phyloP scores from a whole-genome alignment of 2,113 vertebrate species.

The Salvelinus alpinus region DNA sequence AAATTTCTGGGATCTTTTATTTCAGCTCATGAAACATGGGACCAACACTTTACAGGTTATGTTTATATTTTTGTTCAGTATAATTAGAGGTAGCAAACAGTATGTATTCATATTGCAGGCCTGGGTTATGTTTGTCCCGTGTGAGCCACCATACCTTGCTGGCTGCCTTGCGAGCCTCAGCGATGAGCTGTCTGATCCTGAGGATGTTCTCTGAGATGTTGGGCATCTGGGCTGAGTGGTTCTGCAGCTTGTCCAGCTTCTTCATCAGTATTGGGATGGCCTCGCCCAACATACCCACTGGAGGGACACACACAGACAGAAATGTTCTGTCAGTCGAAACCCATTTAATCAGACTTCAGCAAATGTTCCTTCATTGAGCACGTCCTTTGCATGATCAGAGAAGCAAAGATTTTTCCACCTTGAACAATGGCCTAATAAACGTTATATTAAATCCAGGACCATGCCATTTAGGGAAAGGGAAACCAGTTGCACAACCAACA shows the following conservation, averaged over 20 bases:
- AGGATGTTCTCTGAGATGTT: constrained; percentile 89
- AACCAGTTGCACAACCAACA: too few relatives aligned
- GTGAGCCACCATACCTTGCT: constrained; percentile 80
- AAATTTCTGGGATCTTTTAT: too few relatives aligned
- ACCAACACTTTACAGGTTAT: too few relatives aligned
- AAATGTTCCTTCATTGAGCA: too few relatives aligned
- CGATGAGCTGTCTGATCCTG: constrained; percentile 89
- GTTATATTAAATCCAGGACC: too few relatives aligned
- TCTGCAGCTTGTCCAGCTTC: constrained; percentile 84
- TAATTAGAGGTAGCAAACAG: not conserved
- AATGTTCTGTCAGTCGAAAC: not conserved
- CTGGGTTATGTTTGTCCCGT: not conserved
- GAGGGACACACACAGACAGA: not conserved
- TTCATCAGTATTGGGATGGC: constrained; percentile 84
- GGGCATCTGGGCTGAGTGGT: constrained; percentile 79
- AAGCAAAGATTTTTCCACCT: too few relatives aligned
- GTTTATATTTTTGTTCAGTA: too few relatives aligned
- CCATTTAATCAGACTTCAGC: not conserved
- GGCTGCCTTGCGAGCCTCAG: constrained; percentile 87
- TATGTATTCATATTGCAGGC: not conserved
- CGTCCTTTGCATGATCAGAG: too few relatives aligned
- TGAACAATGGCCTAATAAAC: too few relatives aligned
- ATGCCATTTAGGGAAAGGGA: too few relatives aligned
- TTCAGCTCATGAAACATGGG: too few relatives aligned
- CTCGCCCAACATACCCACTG: constrained; percentile 79